Percentiles rank a stretch among this genome's conserved stretches.
Evolutionary conservation across 2,888 invertebrate species (phyloP).

Genomic region (Metellina segmentata): DNA sequence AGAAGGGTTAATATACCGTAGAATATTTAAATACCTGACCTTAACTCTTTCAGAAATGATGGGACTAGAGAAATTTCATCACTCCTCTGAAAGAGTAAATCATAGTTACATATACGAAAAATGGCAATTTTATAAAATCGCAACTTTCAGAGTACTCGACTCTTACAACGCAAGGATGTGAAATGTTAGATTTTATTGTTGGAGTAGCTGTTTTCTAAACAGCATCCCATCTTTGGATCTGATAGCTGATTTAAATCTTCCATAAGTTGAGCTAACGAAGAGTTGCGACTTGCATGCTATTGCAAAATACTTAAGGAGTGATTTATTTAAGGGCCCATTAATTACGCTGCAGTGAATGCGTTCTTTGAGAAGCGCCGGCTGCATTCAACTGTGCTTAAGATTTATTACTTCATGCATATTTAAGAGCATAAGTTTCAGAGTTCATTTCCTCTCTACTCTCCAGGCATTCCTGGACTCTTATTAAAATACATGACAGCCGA

Average conservation of each 20-base stretch:
- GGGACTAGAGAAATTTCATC: too few species aligned
- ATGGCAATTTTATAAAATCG: too few species aligned
- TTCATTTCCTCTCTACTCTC: not conserved
- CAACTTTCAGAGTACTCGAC: too few species aligned
- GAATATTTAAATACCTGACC: too few species aligned
- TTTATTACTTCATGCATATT: conserved; percentile 1
- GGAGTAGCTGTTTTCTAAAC: not conserved
- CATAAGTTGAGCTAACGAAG: not conserved
- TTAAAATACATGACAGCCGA: not conserved
- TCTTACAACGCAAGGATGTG: not conserved
- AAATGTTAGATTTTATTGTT: not conserved
- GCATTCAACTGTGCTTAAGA: not conserved
- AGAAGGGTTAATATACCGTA: too few species aligned
- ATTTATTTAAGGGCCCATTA: not conserved
- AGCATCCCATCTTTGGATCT: not conserved
- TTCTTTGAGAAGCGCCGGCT: not conserved
- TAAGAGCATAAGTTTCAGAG: not conserved
- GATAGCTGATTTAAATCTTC: not conserved
- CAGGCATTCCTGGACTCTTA: not conserved
- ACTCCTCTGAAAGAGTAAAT: too few species aligned
- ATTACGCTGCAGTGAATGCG: not conserved
- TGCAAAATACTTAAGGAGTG: not conserved
- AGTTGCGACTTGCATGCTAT: not conserved
- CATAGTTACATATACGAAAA: too few species aligned
- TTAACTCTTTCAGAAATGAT: too few species aligned